phyloP scores from a whole-genome alignment of 1,140 invertebrate species.

The Rhopalosiphum padi region DNA sequence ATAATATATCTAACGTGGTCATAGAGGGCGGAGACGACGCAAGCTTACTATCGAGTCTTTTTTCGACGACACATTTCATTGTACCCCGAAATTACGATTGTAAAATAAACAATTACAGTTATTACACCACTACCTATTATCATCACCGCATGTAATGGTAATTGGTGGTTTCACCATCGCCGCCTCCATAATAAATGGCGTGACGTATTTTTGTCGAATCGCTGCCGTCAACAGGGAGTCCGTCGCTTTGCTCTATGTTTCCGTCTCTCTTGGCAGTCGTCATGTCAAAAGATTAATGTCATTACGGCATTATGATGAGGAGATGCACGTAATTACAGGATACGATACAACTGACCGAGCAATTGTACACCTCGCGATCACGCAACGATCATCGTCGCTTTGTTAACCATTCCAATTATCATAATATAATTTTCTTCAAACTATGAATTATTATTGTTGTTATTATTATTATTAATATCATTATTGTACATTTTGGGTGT shows the following conservation, averaged over 20 bases:
- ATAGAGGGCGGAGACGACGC: not conserved
- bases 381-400: constrained; percentile 45
- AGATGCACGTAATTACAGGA: constrained; percentile 49
- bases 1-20: not conserved
- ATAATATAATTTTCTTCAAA: constrained; percentile 30
- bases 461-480: not conserved
- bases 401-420: constrained; percentile 48
- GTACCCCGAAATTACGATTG: constrained; percentile 28
- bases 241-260: not conserved
- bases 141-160: constrained; percentile 27
- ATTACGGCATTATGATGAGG: constrained; percentile 36
- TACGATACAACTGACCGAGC: constrained; percentile 46
- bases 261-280: not conserved
- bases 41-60: not conserved
- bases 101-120: constrained; percentile 45
- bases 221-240: constrained; percentile 4
- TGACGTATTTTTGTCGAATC: constrained; percentile 50
- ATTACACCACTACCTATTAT: not conserved
- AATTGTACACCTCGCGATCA: constrained; percentile 51
- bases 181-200: constrained; percentile 24
- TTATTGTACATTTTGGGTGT: not conserved
- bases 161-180: constrained; percentile 27
- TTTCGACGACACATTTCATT: not conserved
- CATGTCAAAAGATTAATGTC: constrained; percentile 53
- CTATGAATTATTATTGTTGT: not conserved